Base-by-base conservation (phyloP, 2,888 invertebrate species). In the Adela reaumurella region DNA sequence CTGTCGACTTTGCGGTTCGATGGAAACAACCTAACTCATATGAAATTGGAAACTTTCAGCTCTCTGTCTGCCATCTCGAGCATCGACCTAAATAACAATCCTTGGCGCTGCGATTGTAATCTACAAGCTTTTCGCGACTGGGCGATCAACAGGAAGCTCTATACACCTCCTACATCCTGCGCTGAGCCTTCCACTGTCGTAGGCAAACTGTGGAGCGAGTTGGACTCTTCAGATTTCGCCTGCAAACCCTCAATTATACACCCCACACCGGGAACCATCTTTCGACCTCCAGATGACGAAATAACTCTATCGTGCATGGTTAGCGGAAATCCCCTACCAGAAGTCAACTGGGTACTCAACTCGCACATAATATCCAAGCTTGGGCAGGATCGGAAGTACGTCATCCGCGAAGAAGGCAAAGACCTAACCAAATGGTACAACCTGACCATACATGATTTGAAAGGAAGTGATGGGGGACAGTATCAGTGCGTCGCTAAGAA, bases 31-130 rank as follows among this genome's bases (percentile, higher is more conserved):
- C 70, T 95, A 49, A 86, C 85, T 48, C 81, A 82, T 48, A 67
- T 94, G 46, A 83, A 82, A 58, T 74, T 83, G 45, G 84, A 86
- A 51, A 83, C 87, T 5, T 83, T 92, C 50, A 79, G 81, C 49
- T 80, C 82, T 28, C 69, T 93, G 48, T 79, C 82, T 2, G 86
- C 85, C 53, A 67, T 94, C 48, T 83, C 84, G 19, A 89, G 88
- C 58, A 73, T 95, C 43, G 88, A 88, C 49, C 77, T 94, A 1
- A 85, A 86, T 54, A 86, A 87, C 52, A 95, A 95, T 64, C 90
- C 89, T 0, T 95, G 94, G 94, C 83, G 88, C 52, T 95, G 95
- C 62, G 92, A 94, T 62, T 95, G 95, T 61, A 85, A 87, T 53
- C 72, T 95, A 48, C 86, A 90, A 60, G 82, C 83, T 17, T 90